phyloP scores from a whole-genome alignment of 2,888 invertebrate genomes.

The Sipha maydis region DNA sequence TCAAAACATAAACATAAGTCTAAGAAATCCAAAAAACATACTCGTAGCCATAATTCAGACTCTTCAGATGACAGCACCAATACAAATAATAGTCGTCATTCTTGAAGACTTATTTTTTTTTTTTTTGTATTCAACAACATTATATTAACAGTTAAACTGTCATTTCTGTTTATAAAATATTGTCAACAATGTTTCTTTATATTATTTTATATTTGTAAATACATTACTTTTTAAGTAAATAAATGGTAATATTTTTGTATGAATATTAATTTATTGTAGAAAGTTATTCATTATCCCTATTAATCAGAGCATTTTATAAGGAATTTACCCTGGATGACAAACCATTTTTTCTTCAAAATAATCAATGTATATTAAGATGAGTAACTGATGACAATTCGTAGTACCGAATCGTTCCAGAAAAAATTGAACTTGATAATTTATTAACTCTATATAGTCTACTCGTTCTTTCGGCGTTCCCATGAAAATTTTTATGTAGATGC shows the following conservation, averaged over 20 bases:
- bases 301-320: no score
- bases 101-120: neutral
- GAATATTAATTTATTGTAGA: neutral
- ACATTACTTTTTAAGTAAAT: neutral
- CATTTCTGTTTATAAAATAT: neutral
- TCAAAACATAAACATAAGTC: slow-evolving; percentile 56
- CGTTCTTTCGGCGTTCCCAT: no score
- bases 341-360: no score
- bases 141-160: neutral
- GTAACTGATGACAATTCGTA: no score
- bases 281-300: no score
- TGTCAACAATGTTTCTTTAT: neutral
- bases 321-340: no score
- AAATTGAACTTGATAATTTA: no score
- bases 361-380: no score
- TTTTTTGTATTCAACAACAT: neutral
- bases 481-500: no score
- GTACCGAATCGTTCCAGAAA: no score
- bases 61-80: slow-evolving; percentile 29
- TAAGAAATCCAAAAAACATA: slow-evolving; percentile 39
- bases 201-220: neutral
- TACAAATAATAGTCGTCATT: slow-evolving; percentile 39
- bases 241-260: neutral
- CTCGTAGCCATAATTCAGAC: slow-evolving; percentile 11
- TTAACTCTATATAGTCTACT: no score